Conservation (phyloP, 2,888 invertebrate species). For the Frankliniella fusca region DNA sequence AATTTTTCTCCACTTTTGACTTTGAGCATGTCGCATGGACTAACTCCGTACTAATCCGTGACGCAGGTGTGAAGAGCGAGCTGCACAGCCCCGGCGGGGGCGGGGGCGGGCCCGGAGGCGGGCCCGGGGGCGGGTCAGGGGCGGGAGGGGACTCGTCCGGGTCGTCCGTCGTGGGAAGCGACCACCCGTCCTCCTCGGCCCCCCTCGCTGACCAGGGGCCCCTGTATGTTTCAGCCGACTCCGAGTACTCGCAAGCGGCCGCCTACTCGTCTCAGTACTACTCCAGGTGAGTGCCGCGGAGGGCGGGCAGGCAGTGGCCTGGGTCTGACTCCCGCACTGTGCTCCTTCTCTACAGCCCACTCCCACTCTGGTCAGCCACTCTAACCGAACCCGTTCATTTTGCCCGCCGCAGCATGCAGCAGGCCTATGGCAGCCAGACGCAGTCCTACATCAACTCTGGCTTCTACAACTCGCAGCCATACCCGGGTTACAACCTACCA, state of each 20-base stretch:
- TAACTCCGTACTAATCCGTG: not conserved
- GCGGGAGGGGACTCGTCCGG: not conserved
- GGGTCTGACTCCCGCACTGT: not conserved
- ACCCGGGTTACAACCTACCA: conserved; percentile 35
- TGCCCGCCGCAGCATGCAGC: conserved; percentile 47
- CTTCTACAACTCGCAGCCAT: conserved; percentile 36
- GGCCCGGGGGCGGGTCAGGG: not conserved
- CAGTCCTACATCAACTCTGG: conserved; percentile 43
- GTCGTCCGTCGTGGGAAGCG: not conserved
- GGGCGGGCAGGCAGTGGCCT: not conserved
- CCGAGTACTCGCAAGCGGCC: conserved; percentile 7
- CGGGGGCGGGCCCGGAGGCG: not conserved
- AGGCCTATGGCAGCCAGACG: conserved; percentile 48
- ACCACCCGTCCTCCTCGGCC: not conserved
- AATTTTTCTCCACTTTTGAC: not conserved
- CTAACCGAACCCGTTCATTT: not conserved
- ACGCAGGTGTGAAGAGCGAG: conserved; percentile 22
- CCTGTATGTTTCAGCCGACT: conserved; percentile 19
- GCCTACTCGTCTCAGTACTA: conserved; percentile 18
- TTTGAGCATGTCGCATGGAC: not conserved
- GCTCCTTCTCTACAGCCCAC: not conserved
- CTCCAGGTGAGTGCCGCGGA: not conserved
- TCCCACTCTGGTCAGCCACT: not conserved
- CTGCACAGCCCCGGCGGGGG: conserved; percentile 10
- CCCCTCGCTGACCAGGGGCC: conserved; percentile 6